phyloP scores from a whole-genome alignment of 2,797 vertebrate species.

The Lithobates sylvaticus region DNA sequence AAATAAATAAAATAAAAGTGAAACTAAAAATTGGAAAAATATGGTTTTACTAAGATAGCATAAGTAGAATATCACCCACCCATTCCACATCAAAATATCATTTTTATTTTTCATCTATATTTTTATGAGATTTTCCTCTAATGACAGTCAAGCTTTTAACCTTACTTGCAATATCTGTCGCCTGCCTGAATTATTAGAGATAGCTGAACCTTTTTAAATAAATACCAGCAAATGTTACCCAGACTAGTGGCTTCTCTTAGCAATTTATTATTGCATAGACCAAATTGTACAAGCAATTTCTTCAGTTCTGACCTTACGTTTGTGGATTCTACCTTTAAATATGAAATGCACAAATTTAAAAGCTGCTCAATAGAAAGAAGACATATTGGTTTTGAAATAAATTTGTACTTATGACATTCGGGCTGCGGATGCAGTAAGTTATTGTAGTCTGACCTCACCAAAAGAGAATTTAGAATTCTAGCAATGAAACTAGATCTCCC shows the following conservation, averaged over 20 bases:
- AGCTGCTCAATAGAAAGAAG: not conserved
- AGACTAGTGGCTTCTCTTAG: constrained; percentile 50
- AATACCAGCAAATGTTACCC: constrained; percentile 51
- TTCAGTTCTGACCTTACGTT: constrained; percentile 34
- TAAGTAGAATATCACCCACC: not conserved
- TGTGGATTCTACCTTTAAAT: constrained; percentile 48
- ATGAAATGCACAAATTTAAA: constrained; percentile 1
- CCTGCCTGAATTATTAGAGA: constrained; percentile 64
- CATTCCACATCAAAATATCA: constrained; percentile 49
- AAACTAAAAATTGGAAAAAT: not conserved
- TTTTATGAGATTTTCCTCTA: constrained; percentile 64
- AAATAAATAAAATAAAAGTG: not conserved
- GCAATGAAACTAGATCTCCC: constrained; percentile 49
- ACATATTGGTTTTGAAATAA: constrained; percentile 5
- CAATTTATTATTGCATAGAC: constrained; percentile 29
- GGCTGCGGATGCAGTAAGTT: constrained; percentile 38
- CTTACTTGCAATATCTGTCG: constrained; percentile 26
- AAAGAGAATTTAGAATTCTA: constrained; percentile 50
- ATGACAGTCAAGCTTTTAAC: constrained; percentile 46
- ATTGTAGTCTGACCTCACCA: constrained; percentile 38
- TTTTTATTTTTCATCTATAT: constrained; percentile 63
- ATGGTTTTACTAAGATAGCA: not conserved
- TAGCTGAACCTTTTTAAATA: constrained; percentile 62
- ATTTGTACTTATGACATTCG: constrained; percentile 33
- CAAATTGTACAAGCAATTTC: not conserved